These are phyloP conservation scores for Pseudomyrmex concolor DNA, from an alignment of 1,140 invertebrate genomes.

Conservation along the genomic window DNA sequence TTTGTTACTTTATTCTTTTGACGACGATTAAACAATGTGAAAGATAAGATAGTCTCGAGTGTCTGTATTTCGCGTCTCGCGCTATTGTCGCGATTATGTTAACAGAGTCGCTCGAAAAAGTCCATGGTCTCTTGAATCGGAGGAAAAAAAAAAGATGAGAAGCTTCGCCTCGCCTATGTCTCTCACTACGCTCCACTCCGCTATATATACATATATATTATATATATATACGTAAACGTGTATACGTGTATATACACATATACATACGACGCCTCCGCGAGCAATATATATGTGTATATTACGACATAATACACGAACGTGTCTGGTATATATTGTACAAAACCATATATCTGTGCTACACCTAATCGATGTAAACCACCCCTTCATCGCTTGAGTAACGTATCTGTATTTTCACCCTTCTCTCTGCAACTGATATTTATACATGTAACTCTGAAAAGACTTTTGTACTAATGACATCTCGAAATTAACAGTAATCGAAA, in stretches of 20 bases:
- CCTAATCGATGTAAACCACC: slow-evolving; percentile 84
- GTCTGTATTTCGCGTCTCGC: slow-evolving; percentile 11
- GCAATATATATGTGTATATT: slow-evolving; percentile 61
- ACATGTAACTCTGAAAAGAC: slow-evolving; percentile 24
- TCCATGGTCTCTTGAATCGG: slow-evolving; percentile 81
- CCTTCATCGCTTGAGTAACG: slow-evolving; percentile 83
- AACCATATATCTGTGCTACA: slow-evolving; percentile 83
- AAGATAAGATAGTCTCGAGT: neutral
- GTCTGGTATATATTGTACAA: slow-evolving; percentile 79
- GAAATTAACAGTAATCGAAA: slow-evolving; percentile 55
- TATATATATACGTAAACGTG: slow-evolving; percentile 54
- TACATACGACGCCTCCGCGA: slow-evolving; percentile 20
- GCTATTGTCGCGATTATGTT: slow-evolving; percentile 1
- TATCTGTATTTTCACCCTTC: slow-evolving; percentile 74
- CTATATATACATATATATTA: slow-evolving; percentile 75
- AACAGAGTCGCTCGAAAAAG: slow-evolving; percentile 47
- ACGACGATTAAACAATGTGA: neutral
- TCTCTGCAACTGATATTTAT: slow-evolving; percentile 61
- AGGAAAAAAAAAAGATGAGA: slow-evolving; percentile 77
- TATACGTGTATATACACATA: slow-evolving; percentile 55
- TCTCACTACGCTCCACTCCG: slow-evolving; percentile 84
- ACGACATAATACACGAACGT: slow-evolving; percentile 73
- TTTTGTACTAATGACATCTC: slow-evolving; percentile 35
- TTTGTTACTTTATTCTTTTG: neutral
- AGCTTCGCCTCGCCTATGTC: slow-evolving; percentile 85